phyloP scores from a whole-genome alignment of 37 sponge, comb jelly and placozoan genomes.

The Theonella swinhoei region DNA sequence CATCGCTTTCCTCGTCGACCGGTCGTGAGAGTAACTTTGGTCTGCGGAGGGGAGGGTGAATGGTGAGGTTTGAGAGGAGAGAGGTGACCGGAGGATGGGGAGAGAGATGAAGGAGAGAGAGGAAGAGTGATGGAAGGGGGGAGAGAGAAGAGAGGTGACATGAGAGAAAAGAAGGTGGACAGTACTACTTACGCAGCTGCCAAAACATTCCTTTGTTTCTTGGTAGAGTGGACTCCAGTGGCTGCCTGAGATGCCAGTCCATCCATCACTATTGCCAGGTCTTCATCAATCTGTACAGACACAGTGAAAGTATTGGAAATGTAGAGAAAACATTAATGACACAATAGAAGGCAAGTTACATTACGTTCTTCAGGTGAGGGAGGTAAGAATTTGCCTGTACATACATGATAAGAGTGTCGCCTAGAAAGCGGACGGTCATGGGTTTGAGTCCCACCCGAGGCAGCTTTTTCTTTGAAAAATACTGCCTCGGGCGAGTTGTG shows the following conservation, averaged over 20 bases:
- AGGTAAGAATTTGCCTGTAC: neutral
- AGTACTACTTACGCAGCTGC: conserved; percentile 16
- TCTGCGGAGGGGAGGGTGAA: conserved; percentile 1
- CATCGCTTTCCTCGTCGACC: conserved; percentile 18
- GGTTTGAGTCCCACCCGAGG: too few relatives aligned
- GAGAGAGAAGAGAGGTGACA: neutral
- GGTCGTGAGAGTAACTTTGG: conserved; percentile 47
- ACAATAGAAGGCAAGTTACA: neutral
- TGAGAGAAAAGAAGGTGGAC: neutral
- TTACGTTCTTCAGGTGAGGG: neutral
- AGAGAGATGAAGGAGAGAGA: neutral
- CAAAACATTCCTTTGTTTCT: conserved; percentile 42
- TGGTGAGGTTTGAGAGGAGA: neutral
- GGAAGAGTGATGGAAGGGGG: neutral
- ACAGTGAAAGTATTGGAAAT: neutral
- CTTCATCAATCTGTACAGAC: conserved; percentile 40
- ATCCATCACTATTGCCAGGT: conserved; percentile 37
- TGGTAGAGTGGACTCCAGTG: conserved; percentile 59
- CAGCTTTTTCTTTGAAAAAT: too few relatives aligned
- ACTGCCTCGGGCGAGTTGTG: too few relatives aligned
- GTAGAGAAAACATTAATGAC: neutral
- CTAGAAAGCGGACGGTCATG: too few relatives aligned
- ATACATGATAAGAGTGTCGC: too few relatives aligned
- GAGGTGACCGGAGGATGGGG: neutral
- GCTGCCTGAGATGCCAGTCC: conserved; percentile 48